Percentiles rank a stretch among this genome's conserved stretches.
Evolutionary conservation across 2,113 vertebrate species (phyloP).

Genomic region (Pelobates fuscus): DNA sequence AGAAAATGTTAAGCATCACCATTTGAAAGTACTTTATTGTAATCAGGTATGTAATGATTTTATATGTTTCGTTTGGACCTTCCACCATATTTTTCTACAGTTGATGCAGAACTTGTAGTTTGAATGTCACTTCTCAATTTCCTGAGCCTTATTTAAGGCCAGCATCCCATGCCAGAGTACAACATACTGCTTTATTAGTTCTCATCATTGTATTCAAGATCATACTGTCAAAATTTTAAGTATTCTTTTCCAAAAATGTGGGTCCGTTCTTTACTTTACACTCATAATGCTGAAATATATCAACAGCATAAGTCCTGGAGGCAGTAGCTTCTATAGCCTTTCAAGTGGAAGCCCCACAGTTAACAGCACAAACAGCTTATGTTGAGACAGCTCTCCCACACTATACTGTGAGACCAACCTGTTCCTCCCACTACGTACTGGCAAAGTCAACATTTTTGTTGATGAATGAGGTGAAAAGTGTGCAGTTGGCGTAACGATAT

Average conservation of each 20-base stretch:
- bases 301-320: constrained; percentile 46
- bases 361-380: constrained; percentile 47
- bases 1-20: too few species aligned
- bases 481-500: constrained; percentile 51
- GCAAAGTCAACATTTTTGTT: constrained; percentile 59
- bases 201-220: constrained; percentile 5
- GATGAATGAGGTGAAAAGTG: constrained; percentile 57
- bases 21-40: too few species aligned
- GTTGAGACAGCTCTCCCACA: constrained; percentile 49
- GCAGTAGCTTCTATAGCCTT: constrained; percentile 23
- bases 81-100: too few species aligned
- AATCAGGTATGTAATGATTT: too few species aligned
- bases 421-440: constrained; percentile 57
- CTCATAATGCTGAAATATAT: constrained; percentile 40
- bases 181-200: constrained; percentile 21
- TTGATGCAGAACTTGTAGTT: too few species aligned
- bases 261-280: constrained; percentile 34
- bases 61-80: too few species aligned
- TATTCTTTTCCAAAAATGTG: constrained; percentile 21
- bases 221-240: constrained; percentile 15
- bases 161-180: constrained; percentile 7
- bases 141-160: background rate
- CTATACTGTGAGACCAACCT: constrained; percentile 45
- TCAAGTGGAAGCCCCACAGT: constrained; percentile 34
- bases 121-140: too few species aligned